Conservation (phyloP, 2,113 vertebrate species). For the Rhinichthys klamathensis region DNA sequence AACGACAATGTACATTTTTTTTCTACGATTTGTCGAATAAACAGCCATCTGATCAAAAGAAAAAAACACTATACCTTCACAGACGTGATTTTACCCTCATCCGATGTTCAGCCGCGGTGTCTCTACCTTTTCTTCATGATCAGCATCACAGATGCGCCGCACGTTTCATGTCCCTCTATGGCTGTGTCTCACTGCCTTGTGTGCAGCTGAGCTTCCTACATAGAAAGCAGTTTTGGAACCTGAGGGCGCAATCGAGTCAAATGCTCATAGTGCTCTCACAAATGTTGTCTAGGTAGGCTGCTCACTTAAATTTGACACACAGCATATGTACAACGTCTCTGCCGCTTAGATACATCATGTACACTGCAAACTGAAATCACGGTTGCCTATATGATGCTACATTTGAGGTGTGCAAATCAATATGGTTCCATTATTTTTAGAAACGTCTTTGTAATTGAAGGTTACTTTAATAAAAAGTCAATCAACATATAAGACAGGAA, state of each 20-base stretch:
- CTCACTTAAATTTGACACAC: neutral
- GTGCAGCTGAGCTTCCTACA: neutral
- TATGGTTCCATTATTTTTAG: slow-evolving; percentile 17
- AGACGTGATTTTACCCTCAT: neutral
- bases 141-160: slow-evolving; percentile 38
- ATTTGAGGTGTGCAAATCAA: neutral
- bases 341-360: neutral
- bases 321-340: neutral
- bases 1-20: neutral
- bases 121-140: slow-evolving; percentile 31
- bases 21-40: neutral
- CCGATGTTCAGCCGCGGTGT: neutral
- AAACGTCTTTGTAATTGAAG: slow-evolving; percentile 10
- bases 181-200: neutral
- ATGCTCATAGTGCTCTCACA: neutral
- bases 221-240: neutral
- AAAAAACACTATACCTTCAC: neutral
- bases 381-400: neutral
- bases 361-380: neutral
- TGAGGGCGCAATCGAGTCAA: neutral
- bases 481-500: neutral
- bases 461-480: neutral
- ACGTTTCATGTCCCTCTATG: slow-evolving; percentile 3
- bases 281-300: neutral
- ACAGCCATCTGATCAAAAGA: neutral